Evolutionary conservation across 2,888 invertebrate genomes (phyloP).

Genomic region (Caenorhabditis macrosperma): DNA sequence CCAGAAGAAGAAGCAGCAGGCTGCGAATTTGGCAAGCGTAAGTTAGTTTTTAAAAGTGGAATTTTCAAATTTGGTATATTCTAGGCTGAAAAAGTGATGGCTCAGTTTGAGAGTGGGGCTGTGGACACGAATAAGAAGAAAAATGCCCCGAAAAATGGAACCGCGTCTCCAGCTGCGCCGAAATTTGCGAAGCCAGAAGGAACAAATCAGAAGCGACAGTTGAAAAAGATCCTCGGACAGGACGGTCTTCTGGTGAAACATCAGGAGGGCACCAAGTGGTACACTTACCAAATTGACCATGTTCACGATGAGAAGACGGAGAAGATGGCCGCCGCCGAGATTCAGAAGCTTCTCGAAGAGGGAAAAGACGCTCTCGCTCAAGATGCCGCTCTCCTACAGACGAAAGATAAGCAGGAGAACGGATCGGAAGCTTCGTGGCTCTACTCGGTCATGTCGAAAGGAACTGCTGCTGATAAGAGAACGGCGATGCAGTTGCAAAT

Average conservation of each 20-base stretch:
- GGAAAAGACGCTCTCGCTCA: slow-evolving; percentile 57
- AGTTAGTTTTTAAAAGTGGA: slow-evolving; percentile 10
- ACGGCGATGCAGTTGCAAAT: slow-evolving; percentile 87
- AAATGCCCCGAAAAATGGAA: background rate
- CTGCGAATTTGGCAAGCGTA: slow-evolving; percentile 30
- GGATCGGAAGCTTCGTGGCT: slow-evolving; percentile 84
- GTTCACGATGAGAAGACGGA: slow-evolving; percentile 56
- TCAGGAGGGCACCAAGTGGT: slow-evolving; percentile 73
- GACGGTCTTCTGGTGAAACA: slow-evolving; percentile 65
- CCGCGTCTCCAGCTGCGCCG: background rate
- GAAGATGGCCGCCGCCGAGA: slow-evolving; percentile 39
- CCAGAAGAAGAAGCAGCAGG: slow-evolving; percentile 36
- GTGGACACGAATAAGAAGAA: slow-evolving; percentile 24
- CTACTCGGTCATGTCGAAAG: slow-evolving; percentile 87
- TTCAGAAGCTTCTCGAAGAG: slow-evolving; percentile 61
- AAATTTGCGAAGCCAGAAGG: slow-evolving; percentile 6
- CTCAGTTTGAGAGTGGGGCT: slow-evolving; percentile 42
- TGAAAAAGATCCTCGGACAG: slow-evolving; percentile 45
- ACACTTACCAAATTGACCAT: slow-evolving; percentile 67
- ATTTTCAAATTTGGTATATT: background rate
- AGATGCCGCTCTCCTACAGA: slow-evolving; percentile 66
- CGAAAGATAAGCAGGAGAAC: slow-evolving; percentile 46
- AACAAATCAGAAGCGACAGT: slow-evolving; percentile 49
- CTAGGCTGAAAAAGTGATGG: slow-evolving; percentile 37
- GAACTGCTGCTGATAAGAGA: slow-evolving; percentile 90